Percentiles rank a stretch among this genome's conserved stretches.
Conservation (phyloP, 2,113 vertebrate species). For the Pelecanus crispus region DNA sequence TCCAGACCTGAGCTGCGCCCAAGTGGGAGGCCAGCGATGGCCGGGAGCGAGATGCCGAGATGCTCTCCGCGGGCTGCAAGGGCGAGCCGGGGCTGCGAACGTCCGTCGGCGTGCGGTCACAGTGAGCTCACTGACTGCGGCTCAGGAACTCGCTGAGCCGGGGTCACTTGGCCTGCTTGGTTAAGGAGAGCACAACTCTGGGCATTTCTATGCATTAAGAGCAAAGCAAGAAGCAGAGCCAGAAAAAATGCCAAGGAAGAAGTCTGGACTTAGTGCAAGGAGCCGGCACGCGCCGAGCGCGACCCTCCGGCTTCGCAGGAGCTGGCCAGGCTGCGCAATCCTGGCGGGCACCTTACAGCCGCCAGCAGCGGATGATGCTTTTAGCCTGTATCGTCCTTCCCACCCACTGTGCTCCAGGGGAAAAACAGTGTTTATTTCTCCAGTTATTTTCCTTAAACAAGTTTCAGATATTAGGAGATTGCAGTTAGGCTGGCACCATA, state of each 20-base stretch:
- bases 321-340: neutral
- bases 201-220: neutral
- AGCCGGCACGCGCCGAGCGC: fast-evolving
- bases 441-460: neutral
- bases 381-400: neutral
- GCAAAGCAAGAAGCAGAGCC: neutral
- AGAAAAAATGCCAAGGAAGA: neutral
- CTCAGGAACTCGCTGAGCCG: fast-evolving
- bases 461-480: neutral
- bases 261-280: neutral
- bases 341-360: neutral
- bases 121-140: fast-evolving
- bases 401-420: neutral
- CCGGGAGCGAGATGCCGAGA: fast-evolving
- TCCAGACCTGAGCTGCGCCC: neutral
- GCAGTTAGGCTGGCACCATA: neutral
- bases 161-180: neutral
- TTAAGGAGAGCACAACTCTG: too few relatives aligned
- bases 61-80: neutral
- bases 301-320: too few relatives aligned
- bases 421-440: neutral
- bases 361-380: fast-evolving
- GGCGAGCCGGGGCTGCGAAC: fast-evolving
- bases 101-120: fast-evolving
- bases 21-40: fast-evolving